Evolutionary conservation across 1,140 invertebrate species (phyloP).

Genomic region (Bombyx mori): ASM3026992v2 NC_085113.1:6721501-6722000

Average conservation of each 20-base stretch:
- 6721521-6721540: constrained; percentile 63
- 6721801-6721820: constrained; percentile 46
- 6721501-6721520: constrained; percentile 59
- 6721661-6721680: constrained; percentile 22
- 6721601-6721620: constrained; percentile 9
- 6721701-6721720: too few species aligned
- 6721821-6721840: constrained; percentile 67
- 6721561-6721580: constrained; percentile 57
- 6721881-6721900: too few species aligned
- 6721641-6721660: constrained; percentile 46
- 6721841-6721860: constrained; percentile 60
- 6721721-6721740: constrained; percentile 16
- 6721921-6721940: too few species aligned
- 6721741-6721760: constrained; percentile 24
- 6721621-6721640: constrained; percentile 37
- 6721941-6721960: constrained; percentile 11
- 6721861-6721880: constrained; percentile 40
- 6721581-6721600: constrained; percentile 2
- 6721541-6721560: constrained; percentile 65
- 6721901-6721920: too few species aligned
- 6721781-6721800: constrained; percentile 19
- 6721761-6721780: constrained; percentile 19
- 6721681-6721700: constrained; percentile 20
- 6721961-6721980: constrained; percentile 13
- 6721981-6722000: too few species aligned